Evolutionary conservation across 35 echinoderm and acorn worm genomes (phyloP), one percentile per base, ranked within the genome.

Genomic region (Hemicentrotus pulcherrimus): DNA sequence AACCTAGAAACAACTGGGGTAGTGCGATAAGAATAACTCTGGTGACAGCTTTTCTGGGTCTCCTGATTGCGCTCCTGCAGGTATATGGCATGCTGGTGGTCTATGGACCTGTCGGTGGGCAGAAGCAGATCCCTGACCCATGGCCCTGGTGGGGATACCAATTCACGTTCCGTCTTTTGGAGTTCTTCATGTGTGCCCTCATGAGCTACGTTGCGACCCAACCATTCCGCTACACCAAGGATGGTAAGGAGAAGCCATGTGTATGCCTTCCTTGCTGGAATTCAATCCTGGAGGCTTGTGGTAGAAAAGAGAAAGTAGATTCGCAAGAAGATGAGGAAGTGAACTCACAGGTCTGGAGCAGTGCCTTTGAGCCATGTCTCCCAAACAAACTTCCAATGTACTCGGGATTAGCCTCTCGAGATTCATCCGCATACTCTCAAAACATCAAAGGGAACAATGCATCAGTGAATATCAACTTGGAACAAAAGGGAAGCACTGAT

Each of bases 181-280:
- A 99, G 96, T 95, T 99, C n/a, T 94, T 94, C 9, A 99, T 99
- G 98, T 99, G 97, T n/a, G 86, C 95, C 4, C 94, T 95, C 9
- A 99, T 99, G 98, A 98, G 98, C 41, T 99, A 95, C 87, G 98
- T 99, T 65, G 98, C 98, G 9, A 99, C 98, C 28, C 98, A 99
- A 86, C 98, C 98, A 19, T 98, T 99, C 94, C 94, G 98, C 31
- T 97, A 98, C 95, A 97, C 96, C 15, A 93, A 47, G 28, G 95
- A 97, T 95, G 97, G 97, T 4, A 92, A 95, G 41, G 97, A 98
- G 90, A 98, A 97, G 35, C 94, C 94, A 8, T 48, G 46, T 30
- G 58, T 60, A 28, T 94, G 86, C 31, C 32, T 85, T 86, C 46
- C 58, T 0, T 94, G 86, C 24, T 93, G 91, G 91, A 30, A 58